These are phyloP conservation scores for Ambastaia sidthimunki DNA, from an alignment of 2,797 vertebrate species.

Conservation along the genomic window DNA sequence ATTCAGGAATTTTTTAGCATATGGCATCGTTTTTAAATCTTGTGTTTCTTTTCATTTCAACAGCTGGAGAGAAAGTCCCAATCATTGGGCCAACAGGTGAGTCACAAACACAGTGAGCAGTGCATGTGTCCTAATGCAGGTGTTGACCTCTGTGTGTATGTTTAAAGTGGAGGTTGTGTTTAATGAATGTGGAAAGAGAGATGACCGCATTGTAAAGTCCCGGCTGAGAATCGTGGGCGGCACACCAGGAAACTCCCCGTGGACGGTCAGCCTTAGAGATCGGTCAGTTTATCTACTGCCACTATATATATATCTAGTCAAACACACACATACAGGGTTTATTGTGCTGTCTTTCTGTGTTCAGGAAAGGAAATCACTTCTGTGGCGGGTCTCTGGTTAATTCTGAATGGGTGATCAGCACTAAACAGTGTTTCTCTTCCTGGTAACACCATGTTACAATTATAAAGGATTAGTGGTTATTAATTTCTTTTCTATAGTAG, in stretches of 20 bases:
- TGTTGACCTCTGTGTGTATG: constrained; percentile 7
- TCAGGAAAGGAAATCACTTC: constrained; percentile 91
- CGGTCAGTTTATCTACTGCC: constrained; percentile 71
- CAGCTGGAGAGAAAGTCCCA: constrained; percentile 78
- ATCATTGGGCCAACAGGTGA: constrained; percentile 74
- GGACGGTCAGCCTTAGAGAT: constrained; percentile 95
- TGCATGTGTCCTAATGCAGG: too few species aligned
- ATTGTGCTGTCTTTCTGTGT: background rate
- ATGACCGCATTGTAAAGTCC: constrained; percentile 64
- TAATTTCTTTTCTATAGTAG: background rate
- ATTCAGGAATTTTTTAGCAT: too few species aligned
- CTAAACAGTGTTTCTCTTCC: constrained; percentile 93
- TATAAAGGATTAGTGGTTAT: too few species aligned
- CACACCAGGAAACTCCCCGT: constrained; percentile 90
- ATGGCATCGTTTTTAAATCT: constrained; percentile 17
- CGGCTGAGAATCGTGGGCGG: constrained; percentile 83
- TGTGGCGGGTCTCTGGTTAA: constrained; percentile 93
- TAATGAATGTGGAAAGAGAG: constrained; percentile 87
- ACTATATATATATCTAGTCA: background rate
- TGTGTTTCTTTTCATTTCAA: constrained; percentile 46
- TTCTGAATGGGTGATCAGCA: constrained; percentile 94
- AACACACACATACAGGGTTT: background rate
- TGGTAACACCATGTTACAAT: constrained; percentile 76
- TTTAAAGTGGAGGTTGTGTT: constrained; percentile 82
- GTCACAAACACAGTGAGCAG: constrained; percentile 42